phyloP scores from a whole-genome alignment of 1,140 invertebrate species.

The Drosophila auraria region DNA sequence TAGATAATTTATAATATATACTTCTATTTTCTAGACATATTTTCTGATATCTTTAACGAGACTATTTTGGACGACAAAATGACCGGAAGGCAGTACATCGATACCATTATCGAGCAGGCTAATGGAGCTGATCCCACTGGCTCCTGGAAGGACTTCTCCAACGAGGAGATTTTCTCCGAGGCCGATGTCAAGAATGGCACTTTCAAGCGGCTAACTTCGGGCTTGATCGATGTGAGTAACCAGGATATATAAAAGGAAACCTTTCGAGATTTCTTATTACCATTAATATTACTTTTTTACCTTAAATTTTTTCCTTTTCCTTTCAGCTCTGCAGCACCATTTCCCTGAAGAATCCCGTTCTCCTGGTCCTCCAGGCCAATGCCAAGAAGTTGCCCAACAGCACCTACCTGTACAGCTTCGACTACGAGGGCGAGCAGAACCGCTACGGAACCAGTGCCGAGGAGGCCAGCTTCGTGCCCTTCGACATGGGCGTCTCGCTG shows the following conservation, averaged over 20 bases:
- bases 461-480: slow-evolving; percentile 66
- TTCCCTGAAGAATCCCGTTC: slow-evolving; percentile 78
- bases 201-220: slow-evolving; percentile 68
- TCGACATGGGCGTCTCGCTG: slow-evolving; percentile 78
- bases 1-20: not conserved
- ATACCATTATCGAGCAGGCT: slow-evolving; percentile 73
- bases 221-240: slow-evolving; percentile 75
- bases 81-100: slow-evolving; percentile 65
- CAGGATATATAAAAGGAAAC: not conserved
- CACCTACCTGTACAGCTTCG: slow-evolving; percentile 78
- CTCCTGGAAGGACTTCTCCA: slow-evolving; percentile 73
- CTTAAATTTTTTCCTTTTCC: too few species aligned
- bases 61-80: slow-evolving; percentile 67
- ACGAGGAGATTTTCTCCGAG: slow-evolving; percentile 69
- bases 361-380: slow-evolving; percentile 78
- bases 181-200: slow-evolving; percentile 71
- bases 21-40: slow-evolving; percentile 60
- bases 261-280: not conserved
- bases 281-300: too few species aligned
- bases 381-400: slow-evolving; percentile 78
- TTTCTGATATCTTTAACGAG: slow-evolving; percentile 76
- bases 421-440: slow-evolving; percentile 79
- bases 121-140: slow-evolving; percentile 78
- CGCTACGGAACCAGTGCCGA: slow-evolving; percentile 61
- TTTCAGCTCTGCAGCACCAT: slow-evolving; percentile 77